phyloP scores from a whole-genome alignment of 2,113 vertebrate genomes.

The Choloepus hoffmanni region DNA sequence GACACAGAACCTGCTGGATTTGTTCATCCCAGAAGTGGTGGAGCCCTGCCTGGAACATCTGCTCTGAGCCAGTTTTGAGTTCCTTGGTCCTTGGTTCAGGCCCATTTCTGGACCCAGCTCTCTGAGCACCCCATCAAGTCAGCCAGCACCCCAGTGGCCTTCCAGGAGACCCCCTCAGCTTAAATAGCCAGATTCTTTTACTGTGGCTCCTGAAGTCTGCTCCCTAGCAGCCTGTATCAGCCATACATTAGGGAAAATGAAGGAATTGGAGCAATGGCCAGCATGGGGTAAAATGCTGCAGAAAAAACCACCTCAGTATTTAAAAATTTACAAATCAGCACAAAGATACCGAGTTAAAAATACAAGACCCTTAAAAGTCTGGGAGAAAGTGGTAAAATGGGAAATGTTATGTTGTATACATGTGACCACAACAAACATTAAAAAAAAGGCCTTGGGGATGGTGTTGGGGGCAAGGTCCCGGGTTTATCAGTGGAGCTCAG shows the following conservation, averaged over 20 bases:
- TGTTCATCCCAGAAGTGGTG: rapidly evolving
- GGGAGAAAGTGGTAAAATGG: no score
- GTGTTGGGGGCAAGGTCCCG: background rate
- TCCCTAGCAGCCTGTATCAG: background rate
- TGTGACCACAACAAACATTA: no score
- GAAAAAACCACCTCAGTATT: background rate
- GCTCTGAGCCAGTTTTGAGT: background rate
- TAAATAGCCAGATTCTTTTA: background rate
- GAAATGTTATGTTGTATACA: no score
- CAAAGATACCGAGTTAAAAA: background rate
- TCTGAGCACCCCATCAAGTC: background rate
- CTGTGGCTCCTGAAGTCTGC: background rate
- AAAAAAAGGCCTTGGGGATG: no score
- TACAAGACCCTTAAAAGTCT: rapidly evolving
- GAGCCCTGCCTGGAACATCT: rapidly evolving
- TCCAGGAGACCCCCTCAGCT: background rate
- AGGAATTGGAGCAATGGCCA: background rate
- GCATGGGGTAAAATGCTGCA: background rate
- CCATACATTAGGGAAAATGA: rapidly evolving
- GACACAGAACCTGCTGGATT: rapidly evolving
- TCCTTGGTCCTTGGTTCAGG: no score
- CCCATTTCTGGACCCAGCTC: background rate
- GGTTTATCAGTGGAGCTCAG: background rate
- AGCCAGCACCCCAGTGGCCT: background rate
- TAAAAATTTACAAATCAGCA: background rate